A percentile compares a stretch with the other conserved stretches of the same genome.
phyloP scores from a whole-genome alignment of 2,797 vertebrate genomes.

The Moxostoma hubbsi region DNA sequence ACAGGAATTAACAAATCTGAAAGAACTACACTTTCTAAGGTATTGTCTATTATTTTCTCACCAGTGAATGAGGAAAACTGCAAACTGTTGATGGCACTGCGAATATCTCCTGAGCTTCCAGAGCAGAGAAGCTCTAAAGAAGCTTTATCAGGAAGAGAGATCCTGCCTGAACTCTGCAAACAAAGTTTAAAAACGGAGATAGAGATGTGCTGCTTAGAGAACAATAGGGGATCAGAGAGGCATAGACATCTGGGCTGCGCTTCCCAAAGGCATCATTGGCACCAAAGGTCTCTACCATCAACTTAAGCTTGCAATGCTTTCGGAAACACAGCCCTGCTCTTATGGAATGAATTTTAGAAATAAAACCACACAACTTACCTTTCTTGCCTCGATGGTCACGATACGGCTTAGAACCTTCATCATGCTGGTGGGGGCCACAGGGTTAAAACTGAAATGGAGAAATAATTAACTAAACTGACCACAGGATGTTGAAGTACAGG shows the following conservation, averaged over 20 bases:
- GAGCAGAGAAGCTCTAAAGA: conserved; percentile 85
- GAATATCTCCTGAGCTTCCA: conserved; percentile 92
- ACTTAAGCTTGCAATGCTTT: too few relatives aligned
- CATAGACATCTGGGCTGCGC: too few relatives aligned
- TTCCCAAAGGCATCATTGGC: too few relatives aligned
- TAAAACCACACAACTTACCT: conserved; percentile 73
- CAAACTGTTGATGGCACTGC: conserved; percentile 94
- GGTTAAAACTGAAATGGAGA: conserved; percentile 87
- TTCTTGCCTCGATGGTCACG: conserved; percentile 78
- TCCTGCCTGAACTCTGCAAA: conserved; percentile 81
- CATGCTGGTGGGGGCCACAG: conserved; percentile 91
- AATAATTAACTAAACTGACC: not conserved
- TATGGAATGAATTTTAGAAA: not conserved
- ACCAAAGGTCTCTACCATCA: too few relatives aligned
- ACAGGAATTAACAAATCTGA: too few relatives aligned
- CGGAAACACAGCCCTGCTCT: too few relatives aligned
- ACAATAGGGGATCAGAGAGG: not conserved
- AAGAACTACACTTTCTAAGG: not conserved
- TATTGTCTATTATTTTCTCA: conserved; percentile 56
- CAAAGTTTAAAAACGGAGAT: conserved; percentile 19
- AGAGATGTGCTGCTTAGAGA: not conserved
- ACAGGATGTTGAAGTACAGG: not conserved
- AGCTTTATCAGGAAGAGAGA: conserved; percentile 73
- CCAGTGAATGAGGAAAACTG: conserved; percentile 90
- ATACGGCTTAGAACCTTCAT: conserved; percentile 91